Base-by-base conservation (phyloP, 1,140 invertebrate genomes). In the Pararge aegeria region DNA sequence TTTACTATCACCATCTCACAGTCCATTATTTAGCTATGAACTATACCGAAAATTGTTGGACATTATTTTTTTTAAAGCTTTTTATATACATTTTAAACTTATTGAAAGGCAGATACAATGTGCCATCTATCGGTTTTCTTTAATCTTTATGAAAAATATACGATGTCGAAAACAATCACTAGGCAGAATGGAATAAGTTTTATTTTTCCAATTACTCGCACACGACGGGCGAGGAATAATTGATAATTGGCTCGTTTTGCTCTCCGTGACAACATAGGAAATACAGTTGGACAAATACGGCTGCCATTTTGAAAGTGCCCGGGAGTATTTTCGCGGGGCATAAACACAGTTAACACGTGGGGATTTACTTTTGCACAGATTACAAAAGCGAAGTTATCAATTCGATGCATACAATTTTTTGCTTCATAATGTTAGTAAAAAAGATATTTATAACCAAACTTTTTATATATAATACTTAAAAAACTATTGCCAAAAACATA, bases 161-260 rank as follows among this genome's bases (percentile, higher is more conserved):
- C 38, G 38, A 16, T 42, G 3, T 42, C 38, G 15, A 18, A 42
- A 42, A 42, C 38, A 42, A 18, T 42, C 34, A 18, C 15, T 16
- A 3, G 5, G 38, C 18, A 42, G 5, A 42, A 42, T 42, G 38
- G 16, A 42, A 16, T 18, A 16, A 42, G 38, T 42, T 42, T 42
- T 12, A 42, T 42, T 42, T 42, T 42, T 42, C 38, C 38, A 42
- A 42, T 42, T 18, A 42, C 5, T 10, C 15, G 6, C 38, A 42
- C 38, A 42, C 13, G 38, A 15, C 3, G 38, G 4, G 38, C 4
- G 38, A 10, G 38, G 12, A 42, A 16, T 42, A 42, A 42, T 42
- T 42, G 38, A 42, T 42, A 42, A 42, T 42, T 42, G 38, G 38
- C 13, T 42, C 38, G 38, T 37, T 37, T 37, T 37, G n/a, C 34